Conservation (phyloP, 2,797 vertebrate genomes). For the Margarornis squamiger region DNA sequence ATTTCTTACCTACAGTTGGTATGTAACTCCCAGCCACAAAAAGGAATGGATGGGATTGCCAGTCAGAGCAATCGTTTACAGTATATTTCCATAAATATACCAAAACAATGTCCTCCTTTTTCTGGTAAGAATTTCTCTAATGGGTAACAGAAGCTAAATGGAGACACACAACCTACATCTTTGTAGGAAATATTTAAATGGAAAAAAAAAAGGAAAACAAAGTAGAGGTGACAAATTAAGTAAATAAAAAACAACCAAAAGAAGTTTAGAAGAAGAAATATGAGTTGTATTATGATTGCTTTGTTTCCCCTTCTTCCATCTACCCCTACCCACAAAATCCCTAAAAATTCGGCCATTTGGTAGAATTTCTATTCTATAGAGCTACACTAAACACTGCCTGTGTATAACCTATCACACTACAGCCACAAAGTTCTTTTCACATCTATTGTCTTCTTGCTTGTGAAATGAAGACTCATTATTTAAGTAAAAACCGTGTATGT, state of each 20-base stretch:
- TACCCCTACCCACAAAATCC: neutral
- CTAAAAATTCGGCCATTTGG: neutral
- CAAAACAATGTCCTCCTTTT: slow-evolving; percentile 52
- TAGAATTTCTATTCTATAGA: neutral
- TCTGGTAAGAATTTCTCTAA: slow-evolving; percentile 51
- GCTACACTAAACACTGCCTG: neutral
- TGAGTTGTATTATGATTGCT: neutral
- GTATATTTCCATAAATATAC: slow-evolving; percentile 42
- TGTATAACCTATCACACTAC: neutral
- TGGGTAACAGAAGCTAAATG: slow-evolving; percentile 41
- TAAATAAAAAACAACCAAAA: slow-evolving; percentile 4
- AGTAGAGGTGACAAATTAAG: slow-evolving; percentile 13
- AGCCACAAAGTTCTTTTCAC: neutral
- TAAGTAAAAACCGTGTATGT: neutral
- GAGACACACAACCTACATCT: slow-evolving; percentile 45
- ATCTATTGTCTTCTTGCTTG: neutral
- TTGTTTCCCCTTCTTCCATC: neutral
- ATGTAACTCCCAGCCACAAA: slow-evolving; percentile 53
- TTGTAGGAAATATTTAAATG: slow-evolving; percentile 3
- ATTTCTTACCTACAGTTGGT: slow-evolving; percentile 53
- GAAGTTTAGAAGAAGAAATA: neutral
- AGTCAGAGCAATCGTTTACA: slow-evolving; percentile 47
- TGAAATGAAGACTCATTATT: neutral
- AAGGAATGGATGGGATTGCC: slow-evolving; percentile 52
- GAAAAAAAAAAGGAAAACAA: slow-evolving; percentile 1